A percentile compares a stretch with the other conserved stretches of the same genome.
phyloP scores from a whole-genome alignment of 2,113 vertebrate genomes.

The Nesoenas mayeri region DNA sequence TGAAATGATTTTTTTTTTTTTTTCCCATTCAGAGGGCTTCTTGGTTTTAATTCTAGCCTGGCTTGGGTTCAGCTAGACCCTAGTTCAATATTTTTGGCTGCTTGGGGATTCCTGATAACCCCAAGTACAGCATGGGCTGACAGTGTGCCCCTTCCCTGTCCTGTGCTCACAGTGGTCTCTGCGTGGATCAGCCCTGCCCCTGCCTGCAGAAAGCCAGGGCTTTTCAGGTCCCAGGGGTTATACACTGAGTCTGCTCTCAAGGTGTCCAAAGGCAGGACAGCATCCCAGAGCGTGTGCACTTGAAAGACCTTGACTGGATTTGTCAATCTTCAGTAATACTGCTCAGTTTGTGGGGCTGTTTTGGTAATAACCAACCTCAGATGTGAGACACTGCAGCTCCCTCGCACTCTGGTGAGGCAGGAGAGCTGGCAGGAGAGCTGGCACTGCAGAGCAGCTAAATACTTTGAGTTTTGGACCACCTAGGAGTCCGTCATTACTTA shows the following conservation, averaged over 20 bases:
- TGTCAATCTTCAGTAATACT: neutral
- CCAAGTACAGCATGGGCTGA: neutral
- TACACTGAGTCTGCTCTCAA: neutral
- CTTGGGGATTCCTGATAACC: neutral
- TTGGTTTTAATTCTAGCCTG: neutral
- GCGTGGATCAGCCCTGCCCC: neutral
- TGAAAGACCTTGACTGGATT: neutral
- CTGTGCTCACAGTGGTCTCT: neutral
- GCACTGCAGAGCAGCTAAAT: neutral
- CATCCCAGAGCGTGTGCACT: neutral
- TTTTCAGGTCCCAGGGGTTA: neutral
- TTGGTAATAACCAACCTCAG: neutral
- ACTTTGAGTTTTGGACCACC: neutral
- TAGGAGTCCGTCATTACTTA: neutral
- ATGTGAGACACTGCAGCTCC: accelerated
- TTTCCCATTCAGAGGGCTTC: neutral
- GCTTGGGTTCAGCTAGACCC: neutral
- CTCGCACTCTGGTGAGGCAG: neutral
- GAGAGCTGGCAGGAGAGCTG: neutral
- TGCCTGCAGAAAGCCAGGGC: neutral
- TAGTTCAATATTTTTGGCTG: neutral
- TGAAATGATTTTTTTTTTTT: neutral
- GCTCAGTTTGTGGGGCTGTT: neutral
- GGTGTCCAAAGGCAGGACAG: neutral
- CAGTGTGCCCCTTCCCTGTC: accelerated